phyloP scores from a whole-genome alignment of 2,888 invertebrate genomes.

The Schrankia costaestrigalis region DNA sequence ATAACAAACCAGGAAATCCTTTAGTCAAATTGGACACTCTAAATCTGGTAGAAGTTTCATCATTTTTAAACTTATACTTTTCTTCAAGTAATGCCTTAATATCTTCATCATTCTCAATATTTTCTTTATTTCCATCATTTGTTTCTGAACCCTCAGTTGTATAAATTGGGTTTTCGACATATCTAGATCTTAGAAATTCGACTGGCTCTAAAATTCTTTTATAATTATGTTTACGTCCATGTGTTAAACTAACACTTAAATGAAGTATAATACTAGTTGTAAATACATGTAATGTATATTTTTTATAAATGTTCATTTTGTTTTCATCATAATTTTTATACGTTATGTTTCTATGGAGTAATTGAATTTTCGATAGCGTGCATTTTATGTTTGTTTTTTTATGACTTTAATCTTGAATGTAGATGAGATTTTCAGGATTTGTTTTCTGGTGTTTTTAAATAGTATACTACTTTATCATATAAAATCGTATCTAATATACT shows the following conservation, averaged over 20 bases:
- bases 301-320: constrained; percentile 26
- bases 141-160: constrained; percentile 4
- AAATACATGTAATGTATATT: constrained; percentile 14
- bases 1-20: constrained; percentile 38
- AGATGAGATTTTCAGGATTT: constrained; percentile 19
- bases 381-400: constrained; percentile 37
- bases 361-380: constrained; percentile 25
- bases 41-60: constrained; percentile 57
- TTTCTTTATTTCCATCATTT: constrained; percentile 6
- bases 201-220: constrained; percentile 1
- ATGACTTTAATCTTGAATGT: constrained; percentile 34
- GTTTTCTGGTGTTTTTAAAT: too few relatives aligned
- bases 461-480: too few relatives aligned
- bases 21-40: constrained; percentile 45
- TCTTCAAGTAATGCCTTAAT: constrained; percentile 59
- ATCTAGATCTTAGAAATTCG: too few relatives aligned
- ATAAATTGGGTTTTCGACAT: constrained; percentile 1
- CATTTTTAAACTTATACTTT: constrained; percentile 64
- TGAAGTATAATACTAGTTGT: constrained; percentile 15
- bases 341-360: constrained; percentile 23
- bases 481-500: too few relatives aligned
- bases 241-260: not conserved
- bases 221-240: not conserved
- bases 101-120: constrained; percentile 31
- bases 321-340: constrained; percentile 26